These are phyloP conservation scores for Pammene aurita DNA, from an alignment of 2,888 invertebrate species.

Conservation along the genomic window DNA sequence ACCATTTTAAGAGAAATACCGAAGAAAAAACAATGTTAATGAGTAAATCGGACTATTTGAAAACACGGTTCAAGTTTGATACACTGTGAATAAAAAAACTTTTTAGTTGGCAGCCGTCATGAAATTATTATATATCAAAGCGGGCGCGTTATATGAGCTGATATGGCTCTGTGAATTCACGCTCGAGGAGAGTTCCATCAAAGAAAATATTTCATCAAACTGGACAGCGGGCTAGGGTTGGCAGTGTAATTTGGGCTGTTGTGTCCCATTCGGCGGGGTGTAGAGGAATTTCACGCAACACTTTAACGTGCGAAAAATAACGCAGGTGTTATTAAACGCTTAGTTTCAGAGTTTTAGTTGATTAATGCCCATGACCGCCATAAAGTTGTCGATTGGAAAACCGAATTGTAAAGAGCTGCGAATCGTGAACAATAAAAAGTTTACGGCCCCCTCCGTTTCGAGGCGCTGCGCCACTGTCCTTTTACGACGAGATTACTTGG, in stretches of 20 bases:
- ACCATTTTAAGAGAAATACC: too few species aligned
- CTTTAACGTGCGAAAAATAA: conserved; percentile 10
- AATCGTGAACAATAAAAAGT: conserved; percentile 77
- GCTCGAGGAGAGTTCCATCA: conserved; percentile 33
- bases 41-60: too few species aligned
- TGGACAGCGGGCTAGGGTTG: conserved; percentile 29
- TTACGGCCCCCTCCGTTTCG: conserved; percentile 55
- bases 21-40: too few species aligned
- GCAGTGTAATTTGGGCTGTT: conserved; percentile 38
- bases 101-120: conserved; percentile 13
- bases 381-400: conserved; percentile 74
- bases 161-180: conserved; percentile 34
- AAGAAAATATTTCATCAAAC: conserved; percentile 42
- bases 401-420: conserved; percentile 67
- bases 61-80: too few species aligned
- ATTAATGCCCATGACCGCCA: conserved; percentile 60
- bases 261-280: conserved; percentile 31
- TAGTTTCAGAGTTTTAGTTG: conserved; percentile 52
- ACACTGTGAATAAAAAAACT: too few species aligned
- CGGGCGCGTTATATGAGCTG: conserved; percentile 25
- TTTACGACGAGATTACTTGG: conserved; percentile 59
- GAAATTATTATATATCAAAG: conserved; percentile 27
- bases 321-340: conserved; percentile 45
- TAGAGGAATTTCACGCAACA: conserved; percentile 29
- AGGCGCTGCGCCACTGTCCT: conserved; percentile 45